Evolutionary conservation across 2,888 invertebrate species (phyloP).

Genomic region (Monopis laevigella): DNA sequence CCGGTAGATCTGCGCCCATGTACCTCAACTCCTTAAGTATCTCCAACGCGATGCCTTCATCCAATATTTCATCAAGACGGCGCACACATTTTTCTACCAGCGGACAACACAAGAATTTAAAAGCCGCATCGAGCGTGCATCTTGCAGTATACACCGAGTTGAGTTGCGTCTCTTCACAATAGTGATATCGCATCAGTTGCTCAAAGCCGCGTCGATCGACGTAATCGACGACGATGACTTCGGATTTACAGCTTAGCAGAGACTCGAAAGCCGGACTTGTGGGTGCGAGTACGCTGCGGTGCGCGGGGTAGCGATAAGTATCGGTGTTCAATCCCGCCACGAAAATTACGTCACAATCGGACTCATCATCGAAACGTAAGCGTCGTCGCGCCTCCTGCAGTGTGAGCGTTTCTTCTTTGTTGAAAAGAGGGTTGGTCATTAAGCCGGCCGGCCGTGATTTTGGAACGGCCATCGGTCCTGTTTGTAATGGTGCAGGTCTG

Average conservation of each 20-base stretch:
- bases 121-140: slow-evolving; percentile 76
- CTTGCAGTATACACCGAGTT: slow-evolving; percentile 73
- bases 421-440: neutral
- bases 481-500: neutral
- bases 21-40: slow-evolving; percentile 68
- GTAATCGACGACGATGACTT: slow-evolving; percentile 63
- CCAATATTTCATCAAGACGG: slow-evolving; percentile 72
- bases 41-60: slow-evolving; percentile 71
- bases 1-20: slow-evolving; percentile 49
- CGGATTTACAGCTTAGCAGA: slow-evolving; percentile 52
- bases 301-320: slow-evolving; percentile 75
- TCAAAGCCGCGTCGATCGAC: slow-evolving; percentile 75
- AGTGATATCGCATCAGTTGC: slow-evolving; percentile 71
- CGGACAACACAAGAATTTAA: slow-evolving; percentile 76
- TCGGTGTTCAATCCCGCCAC: slow-evolving; percentile 72
- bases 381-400: no score
- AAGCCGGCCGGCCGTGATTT: neutral
- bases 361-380: slow-evolving; percentile 51
- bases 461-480: slow-evolving; percentile 1
- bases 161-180: slow-evolving; percentile 70
- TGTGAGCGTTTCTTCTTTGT: no score
- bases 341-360: slow-evolving; percentile 69
- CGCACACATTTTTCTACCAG: slow-evolving; percentile 74
- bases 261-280: slow-evolving; percentile 73
- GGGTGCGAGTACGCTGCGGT: slow-evolving; percentile 69